Percentiles rank a stretch among this genome's conserved stretches.
Evolutionary conservation across 2,797 vertebrate genomes (phyloP).

Genomic region (Amblyopsis hoosieri): DNA sequence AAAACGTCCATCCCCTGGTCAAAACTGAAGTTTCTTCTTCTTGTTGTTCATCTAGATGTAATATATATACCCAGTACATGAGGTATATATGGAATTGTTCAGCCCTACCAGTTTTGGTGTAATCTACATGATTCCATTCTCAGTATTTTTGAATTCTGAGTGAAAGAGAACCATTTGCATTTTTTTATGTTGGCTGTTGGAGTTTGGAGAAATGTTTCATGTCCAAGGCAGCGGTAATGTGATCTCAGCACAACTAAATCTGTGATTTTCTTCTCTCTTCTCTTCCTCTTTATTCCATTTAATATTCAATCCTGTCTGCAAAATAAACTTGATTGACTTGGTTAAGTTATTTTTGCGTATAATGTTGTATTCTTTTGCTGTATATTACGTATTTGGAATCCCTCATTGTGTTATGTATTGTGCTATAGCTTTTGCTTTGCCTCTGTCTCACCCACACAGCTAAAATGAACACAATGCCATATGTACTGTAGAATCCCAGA

Average conservation of each 20-base stretch:
- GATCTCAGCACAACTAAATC: not conserved
- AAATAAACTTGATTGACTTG: not conserved
- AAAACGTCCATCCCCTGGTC: not conserved
- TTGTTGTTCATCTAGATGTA: conserved; percentile 31
- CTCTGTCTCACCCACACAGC: conserved; percentile 61
- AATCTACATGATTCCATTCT: no score
- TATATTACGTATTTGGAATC: conserved; percentile 28
- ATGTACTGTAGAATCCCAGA: conserved; percentile 17
- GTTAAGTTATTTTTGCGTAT: conserved; percentile 19
- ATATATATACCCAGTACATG: conserved; percentile 23
- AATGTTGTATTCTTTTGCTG: conserved; percentile 36
- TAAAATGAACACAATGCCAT: conserved; percentile 20
- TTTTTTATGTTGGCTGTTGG: not conserved
- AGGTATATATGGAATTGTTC: not conserved
- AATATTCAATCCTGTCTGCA: not conserved
- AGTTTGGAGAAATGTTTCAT: not conserved
- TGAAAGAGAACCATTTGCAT: not conserved
- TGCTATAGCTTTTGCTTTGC: conserved; percentile 43
- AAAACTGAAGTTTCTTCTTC: conserved; percentile 45
- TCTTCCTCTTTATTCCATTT: conserved; percentile 1
- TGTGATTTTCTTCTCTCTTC: conserved; percentile 4
- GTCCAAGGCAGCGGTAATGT: not conserved
- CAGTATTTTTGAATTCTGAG: not conserved
- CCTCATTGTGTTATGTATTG: conserved; percentile 25
- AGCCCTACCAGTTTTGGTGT: no score